phyloP scores from a whole-genome alignment of 2,888 invertebrate genomes.

The Ormyrus labotus region DNA sequence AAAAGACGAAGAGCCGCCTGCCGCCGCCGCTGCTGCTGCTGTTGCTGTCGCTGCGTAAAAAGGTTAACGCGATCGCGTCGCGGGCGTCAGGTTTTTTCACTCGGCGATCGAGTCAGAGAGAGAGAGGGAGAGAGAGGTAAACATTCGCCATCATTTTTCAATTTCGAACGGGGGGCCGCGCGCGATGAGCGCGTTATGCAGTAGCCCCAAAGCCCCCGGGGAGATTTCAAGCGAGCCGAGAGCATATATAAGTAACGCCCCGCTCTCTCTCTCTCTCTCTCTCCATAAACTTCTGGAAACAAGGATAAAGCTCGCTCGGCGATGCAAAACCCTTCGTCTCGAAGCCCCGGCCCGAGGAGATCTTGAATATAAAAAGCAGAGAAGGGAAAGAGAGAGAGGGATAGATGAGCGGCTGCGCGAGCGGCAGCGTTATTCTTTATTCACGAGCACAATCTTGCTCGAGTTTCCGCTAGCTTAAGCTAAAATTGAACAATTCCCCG shows the following conservation, averaged over 20 bases:
- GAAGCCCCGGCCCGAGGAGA: background rate
- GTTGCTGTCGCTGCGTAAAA: background rate
- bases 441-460: slow-evolving; percentile 45
- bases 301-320: slow-evolving; percentile 36
- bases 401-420: background rate
- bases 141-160: slow-evolving; percentile 53
- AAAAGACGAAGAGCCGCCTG: slow-evolving; percentile 53
- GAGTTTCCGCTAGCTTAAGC: slow-evolving; percentile 62
- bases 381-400: background rate
- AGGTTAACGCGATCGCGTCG: slow-evolving; percentile 28
- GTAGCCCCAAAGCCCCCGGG: background rate
- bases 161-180: slow-evolving; percentile 10
- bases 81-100: background rate
- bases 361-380: slow-evolving; percentile 17
- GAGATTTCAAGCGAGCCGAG: background rate
- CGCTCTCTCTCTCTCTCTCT: background rate
- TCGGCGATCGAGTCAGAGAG: no score
- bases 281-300: slow-evolving; percentile 27
- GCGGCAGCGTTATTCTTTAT: slow-evolving; percentile 25
- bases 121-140: slow-evolving; percentile 28
- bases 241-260: no score
- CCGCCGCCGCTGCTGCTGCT: no score
- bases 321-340: slow-evolving; percentile 30
- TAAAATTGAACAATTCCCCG: slow-evolving; percentile 71
- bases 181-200: background rate